phyloP scores from a whole-genome alignment of 2,888 invertebrate genomes.

The Drosophila ezoana region DNA sequence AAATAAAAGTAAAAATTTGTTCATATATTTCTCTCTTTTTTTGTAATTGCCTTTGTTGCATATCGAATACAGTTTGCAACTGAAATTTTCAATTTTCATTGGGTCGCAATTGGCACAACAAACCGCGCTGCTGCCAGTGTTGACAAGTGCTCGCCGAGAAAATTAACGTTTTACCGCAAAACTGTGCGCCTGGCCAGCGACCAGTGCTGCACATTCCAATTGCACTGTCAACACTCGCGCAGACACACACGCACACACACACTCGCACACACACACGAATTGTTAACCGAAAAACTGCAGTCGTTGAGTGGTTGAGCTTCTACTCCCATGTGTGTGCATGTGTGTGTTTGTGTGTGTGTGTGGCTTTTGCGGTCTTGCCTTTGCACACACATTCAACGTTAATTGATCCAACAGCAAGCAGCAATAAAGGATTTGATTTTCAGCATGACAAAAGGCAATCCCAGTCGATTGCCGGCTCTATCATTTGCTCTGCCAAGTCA shows the following conservation, averaged over 20 bases:
- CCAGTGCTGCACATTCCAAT: constrained; percentile 64
- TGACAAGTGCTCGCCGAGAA: constrained; percentile 74
- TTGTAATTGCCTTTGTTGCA: constrained; percentile 14
- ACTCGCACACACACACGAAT: constrained; percentile 31
- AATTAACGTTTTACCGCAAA: constrained; percentile 80
- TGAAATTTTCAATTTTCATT: constrained; percentile 46
- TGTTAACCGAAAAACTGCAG: constrained; percentile 78
- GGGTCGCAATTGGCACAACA: constrained; percentile 51
- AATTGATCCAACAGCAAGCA: constrained; percentile 78
- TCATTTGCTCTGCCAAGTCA: constrained; percentile 59
- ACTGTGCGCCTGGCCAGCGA: constrained; percentile 57
- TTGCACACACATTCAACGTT: constrained; percentile 78
- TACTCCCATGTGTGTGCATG: constrained; percentile 9
- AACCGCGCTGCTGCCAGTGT: constrained; percentile 70
- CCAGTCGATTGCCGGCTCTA: constrained; percentile 46
- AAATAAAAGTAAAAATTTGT: constrained; percentile 9
- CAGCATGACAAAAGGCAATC: constrained; percentile 74
- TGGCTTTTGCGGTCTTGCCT: constrained; percentile 77
- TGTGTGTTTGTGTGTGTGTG: constrained; percentile 46
- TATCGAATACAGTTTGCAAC: constrained; percentile 43
- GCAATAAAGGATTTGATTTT: constrained; percentile 81
- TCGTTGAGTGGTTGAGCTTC: constrained; percentile 69
- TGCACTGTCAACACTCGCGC: constrained; percentile 74
- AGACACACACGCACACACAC: constrained; percentile 15
- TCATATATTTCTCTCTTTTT: neutral